Conservation (phyloP, 2,113 vertebrate species). For the Pungitius pungitius region DNA sequence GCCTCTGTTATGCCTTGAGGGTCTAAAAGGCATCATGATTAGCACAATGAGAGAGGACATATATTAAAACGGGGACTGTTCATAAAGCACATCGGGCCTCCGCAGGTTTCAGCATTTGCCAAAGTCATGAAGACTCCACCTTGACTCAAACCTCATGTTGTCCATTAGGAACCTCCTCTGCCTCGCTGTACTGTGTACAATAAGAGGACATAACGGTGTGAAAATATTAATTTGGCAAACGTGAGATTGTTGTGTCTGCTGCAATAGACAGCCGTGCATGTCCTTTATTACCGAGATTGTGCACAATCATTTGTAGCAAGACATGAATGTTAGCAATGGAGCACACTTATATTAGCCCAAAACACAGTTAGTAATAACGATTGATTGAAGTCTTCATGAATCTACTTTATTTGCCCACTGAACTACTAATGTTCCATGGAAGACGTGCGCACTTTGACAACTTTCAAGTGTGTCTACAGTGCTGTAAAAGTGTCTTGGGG, state of each 20-base stretch:
- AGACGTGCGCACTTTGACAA: not conserved
- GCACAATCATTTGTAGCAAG: too few relatives aligned
- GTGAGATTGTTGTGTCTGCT: not conserved
- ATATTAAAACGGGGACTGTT: not conserved
- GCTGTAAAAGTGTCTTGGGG: constrained; percentile 1
- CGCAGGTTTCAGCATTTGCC: not conserved
- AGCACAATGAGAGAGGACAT: constrained; percentile 33
- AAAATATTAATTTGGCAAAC: not conserved
- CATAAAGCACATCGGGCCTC: constrained; percentile 8
- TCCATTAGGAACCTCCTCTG: not conserved
- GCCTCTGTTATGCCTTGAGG: constrained; percentile 51
- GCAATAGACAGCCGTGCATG: not conserved
- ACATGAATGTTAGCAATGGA: too few relatives aligned
- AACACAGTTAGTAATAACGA: too few relatives aligned
- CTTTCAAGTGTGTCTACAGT: not conserved
- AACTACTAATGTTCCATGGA: not conserved
- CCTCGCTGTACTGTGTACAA: not conserved
- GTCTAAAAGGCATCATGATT: constrained; percentile 57
- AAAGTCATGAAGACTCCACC: not conserved
- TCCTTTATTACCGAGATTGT: too few relatives aligned
- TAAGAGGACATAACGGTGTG: not conserved
- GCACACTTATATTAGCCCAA: too few relatives aligned
- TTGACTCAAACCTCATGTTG: not conserved
- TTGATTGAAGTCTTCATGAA: too few relatives aligned
- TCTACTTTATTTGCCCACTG: not conserved